Conservation (phyloP, 2,797 vertebrate species). For the Hypotaenidia philippensis region DNA sequence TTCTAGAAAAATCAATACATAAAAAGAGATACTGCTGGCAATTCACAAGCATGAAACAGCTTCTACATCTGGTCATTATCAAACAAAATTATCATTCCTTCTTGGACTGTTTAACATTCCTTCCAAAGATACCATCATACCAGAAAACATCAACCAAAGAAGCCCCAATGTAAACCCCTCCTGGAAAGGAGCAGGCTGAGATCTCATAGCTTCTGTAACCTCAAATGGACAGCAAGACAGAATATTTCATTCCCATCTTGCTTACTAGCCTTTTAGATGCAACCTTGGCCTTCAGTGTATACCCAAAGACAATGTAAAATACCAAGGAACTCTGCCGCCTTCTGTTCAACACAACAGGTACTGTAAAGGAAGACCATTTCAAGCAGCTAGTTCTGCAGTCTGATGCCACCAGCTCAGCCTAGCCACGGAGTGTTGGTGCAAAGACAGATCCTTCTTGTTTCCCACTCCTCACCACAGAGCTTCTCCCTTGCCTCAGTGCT, state of each 20-base stretch:
- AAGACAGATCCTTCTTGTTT: background rate
- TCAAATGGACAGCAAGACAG: background rate
- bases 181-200: fast-evolving
- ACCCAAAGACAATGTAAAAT: background rate
- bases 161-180: background rate
- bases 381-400: background rate
- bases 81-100: background rate
- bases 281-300: background rate
- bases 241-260: background rate
- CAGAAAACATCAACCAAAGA: background rate
- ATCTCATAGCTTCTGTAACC: background rate
- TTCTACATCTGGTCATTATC: background rate
- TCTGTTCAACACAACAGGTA: fast-evolving
- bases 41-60: background rate
- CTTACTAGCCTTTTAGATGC: background rate
- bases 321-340: background rate
- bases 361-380: background rate
- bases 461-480: fast-evolving
- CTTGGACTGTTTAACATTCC: background rate
- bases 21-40: background rate
- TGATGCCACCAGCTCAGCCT: background rate
- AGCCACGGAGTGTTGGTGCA: background rate
- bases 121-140: background rate
- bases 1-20: background rate
- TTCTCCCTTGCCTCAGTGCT: background rate